Conservation (phyloP, 2,888 invertebrate species). For the Drosophila meridiana region DNA sequence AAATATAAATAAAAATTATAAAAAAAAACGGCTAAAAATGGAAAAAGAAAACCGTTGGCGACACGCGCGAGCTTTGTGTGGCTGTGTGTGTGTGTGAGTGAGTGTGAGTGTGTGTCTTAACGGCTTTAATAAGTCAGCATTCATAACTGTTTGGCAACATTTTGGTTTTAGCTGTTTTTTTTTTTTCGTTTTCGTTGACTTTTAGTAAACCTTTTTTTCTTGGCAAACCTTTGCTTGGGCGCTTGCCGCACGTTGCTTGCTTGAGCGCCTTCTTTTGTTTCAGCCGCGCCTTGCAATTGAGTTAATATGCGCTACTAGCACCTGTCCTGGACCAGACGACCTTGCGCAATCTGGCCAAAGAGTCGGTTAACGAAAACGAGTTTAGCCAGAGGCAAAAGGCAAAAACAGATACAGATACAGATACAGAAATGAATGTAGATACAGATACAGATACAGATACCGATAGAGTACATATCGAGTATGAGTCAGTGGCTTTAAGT, state of each 20-base stretch:
- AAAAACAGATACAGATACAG: slow-evolving; percentile 9
- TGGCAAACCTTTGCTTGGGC: slow-evolving; percentile 17
- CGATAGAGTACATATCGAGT: slow-evolving; percentile 6
- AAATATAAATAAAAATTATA: slow-evolving; percentile 26
- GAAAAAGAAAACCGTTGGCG: slow-evolving; percentile 60
- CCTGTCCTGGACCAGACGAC: slow-evolving; percentile 79
- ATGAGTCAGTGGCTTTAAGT: slow-evolving; percentile 59
- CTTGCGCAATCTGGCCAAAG: slow-evolving; percentile 76
- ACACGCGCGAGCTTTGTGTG: slow-evolving; percentile 49
- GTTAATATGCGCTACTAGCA: slow-evolving; percentile 45
- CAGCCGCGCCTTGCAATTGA: slow-evolving; percentile 57
- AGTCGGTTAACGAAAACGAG: slow-evolving; percentile 50
- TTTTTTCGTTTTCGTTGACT: slow-evolving; percentile 38
- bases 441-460: slow-evolving; percentile 4
- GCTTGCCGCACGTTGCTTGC: not conserved
- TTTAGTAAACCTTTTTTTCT: slow-evolving; percentile 22
- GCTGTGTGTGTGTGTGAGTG: slow-evolving; percentile 4
- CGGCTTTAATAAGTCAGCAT: slow-evolving; percentile 50
- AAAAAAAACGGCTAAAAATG: slow-evolving; percentile 27
- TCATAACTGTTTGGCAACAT: slow-evolving; percentile 72
- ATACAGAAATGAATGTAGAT: not conserved
- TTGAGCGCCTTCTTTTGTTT: slow-evolving; percentile 8
- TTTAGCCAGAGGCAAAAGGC: slow-evolving; percentile 44
- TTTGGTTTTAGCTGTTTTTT: slow-evolving; percentile 41
- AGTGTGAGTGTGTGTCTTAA: slow-evolving; percentile 38